Conservation (phyloP, 1,140 invertebrate genomes). For the Dufourea novaeangliae region DNA sequence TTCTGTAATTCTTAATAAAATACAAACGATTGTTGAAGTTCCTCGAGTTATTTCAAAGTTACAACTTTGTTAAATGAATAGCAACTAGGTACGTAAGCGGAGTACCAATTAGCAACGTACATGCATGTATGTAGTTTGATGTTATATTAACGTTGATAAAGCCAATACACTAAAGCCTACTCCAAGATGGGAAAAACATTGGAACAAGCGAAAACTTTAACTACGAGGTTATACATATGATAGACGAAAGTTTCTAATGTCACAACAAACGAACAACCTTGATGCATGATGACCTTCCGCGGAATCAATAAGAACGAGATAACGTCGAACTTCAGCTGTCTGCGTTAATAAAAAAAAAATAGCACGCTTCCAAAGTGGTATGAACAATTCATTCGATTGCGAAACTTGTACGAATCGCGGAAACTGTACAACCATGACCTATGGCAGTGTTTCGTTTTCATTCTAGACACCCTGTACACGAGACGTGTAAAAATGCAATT, state of each 20-base stretch:
- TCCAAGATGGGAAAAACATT: neutral
- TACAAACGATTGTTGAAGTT: too few species aligned
- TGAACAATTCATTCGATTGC: neutral
- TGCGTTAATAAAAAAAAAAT: neutral
- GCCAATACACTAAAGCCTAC: neutral
- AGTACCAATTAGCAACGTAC: neutral
- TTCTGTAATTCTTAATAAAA: too few species aligned
- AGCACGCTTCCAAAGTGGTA: too few species aligned
- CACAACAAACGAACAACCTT: neutral
- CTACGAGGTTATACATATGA: neutral
- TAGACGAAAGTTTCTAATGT: conserved; percentile 2
- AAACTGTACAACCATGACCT: neutral
- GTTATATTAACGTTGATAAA: neutral
- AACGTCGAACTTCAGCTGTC: neutral
- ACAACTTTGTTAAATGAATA: too few species aligned
- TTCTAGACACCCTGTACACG: neutral
- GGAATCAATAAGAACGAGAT: neutral
- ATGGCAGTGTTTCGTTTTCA: neutral
- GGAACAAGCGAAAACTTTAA: neutral
- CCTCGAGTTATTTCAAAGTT: too few species aligned
- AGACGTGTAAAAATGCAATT: neutral
- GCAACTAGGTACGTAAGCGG: too few species aligned
- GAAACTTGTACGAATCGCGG: neutral
- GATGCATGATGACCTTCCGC: neutral
- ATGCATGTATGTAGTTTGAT: neutral